Conservation (phyloP, 2,113 vertebrate genomes). For the Scopus umbretta region DNA sequence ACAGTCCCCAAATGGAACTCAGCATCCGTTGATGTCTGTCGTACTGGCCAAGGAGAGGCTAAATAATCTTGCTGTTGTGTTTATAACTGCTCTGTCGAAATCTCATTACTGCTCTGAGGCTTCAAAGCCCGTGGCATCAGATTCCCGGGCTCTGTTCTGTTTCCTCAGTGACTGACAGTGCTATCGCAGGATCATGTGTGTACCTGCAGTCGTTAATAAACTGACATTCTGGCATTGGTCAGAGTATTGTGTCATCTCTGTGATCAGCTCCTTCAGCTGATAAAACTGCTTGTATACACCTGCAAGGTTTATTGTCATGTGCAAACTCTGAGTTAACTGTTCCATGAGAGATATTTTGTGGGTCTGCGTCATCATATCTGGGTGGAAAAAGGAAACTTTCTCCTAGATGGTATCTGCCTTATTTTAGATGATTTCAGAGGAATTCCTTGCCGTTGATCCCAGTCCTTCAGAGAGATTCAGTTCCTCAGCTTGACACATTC, state of each 20-base stretch:
- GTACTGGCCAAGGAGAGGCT: background rate
- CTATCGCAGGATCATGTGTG: rapidly evolving
- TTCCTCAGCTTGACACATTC: background rate
- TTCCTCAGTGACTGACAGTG: background rate
- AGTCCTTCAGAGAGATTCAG: background rate
- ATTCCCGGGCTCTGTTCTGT: background rate
- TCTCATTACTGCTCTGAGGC: background rate
- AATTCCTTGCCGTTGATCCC: background rate
- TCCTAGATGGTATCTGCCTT: background rate
- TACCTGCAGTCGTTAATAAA: background rate
- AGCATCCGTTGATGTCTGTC: background rate
- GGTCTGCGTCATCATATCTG: background rate
- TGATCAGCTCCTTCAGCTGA: background rate
- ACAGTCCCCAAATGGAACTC: background rate
- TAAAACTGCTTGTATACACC: background rate
- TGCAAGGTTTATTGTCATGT: background rate
- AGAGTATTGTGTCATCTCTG: background rate
- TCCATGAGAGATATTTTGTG: background rate
- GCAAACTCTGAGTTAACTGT: background rate
- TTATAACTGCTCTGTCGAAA: background rate
- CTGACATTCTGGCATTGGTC: background rate
- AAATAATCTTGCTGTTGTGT: background rate
- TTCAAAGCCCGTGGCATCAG: background rate
- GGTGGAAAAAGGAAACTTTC: background rate
- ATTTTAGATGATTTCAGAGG: background rate